Conservation (phyloP, 2,797 vertebrate species). For the Pseudopleuronectes americanus region DNA sequence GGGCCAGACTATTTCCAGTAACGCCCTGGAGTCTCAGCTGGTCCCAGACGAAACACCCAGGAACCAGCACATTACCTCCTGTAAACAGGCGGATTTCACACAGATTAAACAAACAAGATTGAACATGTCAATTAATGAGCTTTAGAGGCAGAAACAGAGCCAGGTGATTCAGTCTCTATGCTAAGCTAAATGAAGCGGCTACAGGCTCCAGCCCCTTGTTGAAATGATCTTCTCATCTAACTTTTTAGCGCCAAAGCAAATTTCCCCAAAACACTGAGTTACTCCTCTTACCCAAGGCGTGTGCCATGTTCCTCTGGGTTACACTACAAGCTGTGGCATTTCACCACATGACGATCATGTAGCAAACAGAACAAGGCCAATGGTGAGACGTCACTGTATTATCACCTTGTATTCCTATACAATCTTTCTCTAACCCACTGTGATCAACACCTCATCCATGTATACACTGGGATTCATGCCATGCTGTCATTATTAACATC, state of each 20-base stretch:
- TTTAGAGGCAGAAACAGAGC: not conserved
- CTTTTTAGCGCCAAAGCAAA: not conserved
- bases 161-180: not conserved
- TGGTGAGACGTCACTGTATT: too few species aligned
- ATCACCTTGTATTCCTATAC: too few species aligned
- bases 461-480: not conserved
- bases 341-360: too few species aligned
- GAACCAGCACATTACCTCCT: not conserved
- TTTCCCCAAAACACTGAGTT: too few species aligned
- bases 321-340: too few species aligned
- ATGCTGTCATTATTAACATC: not conserved
- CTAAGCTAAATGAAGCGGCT: not conserved
- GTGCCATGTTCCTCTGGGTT: too few species aligned
- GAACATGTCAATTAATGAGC: constrained; percentile 16
- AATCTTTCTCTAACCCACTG: not conserved
- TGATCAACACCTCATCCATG: not conserved
- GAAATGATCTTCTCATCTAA: not conserved
- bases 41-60: not conserved
- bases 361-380: too few species aligned
- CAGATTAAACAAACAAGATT: constrained; percentile 15
- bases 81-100: not conserved
- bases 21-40: not conserved
- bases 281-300: too few species aligned
- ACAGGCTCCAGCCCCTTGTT: not conserved
- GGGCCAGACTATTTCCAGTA: not conserved